phyloP scores from a whole-genome alignment of 2,888 invertebrate species.

The Schizaphis graminum region DNA sequence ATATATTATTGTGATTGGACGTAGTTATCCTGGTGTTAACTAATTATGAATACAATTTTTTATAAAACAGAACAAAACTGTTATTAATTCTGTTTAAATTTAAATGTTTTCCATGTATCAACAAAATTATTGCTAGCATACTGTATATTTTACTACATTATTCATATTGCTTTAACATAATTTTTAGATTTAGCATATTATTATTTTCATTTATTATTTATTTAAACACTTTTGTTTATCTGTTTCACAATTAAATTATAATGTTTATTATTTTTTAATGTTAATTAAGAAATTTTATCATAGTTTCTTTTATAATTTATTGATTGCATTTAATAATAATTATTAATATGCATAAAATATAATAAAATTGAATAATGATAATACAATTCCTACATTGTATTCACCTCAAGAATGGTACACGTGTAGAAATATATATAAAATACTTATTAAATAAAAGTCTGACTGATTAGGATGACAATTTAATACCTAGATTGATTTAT shows the following conservation, averaged over 20 bases:
- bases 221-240: neutral
- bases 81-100: conserved; percentile 8
- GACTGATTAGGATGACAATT: neutral
- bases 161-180: neutral
- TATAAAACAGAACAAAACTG: conserved; percentile 32
- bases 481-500: neutral
- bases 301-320: neutral
- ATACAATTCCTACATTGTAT: neutral
- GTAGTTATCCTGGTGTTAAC: neutral
- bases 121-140: neutral
- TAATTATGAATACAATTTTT: conserved; percentile 39
- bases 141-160: neutral
- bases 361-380: neutral
- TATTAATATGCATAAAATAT: neutral
- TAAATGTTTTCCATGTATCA: neutral
- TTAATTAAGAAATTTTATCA: neutral
- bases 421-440: neutral
- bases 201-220: neutral
- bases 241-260: neutral
- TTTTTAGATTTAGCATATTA: conserved; percentile 8
- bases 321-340: conserved; percentile 22
- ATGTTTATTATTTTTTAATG: conserved; percentile 6
- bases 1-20: conserved; percentile 5
- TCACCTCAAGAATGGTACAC: neutral
- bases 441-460: neutral